Conservation (phyloP, 2,797 vertebrate genomes). For the Chaenodraco wilsoni region DNA sequence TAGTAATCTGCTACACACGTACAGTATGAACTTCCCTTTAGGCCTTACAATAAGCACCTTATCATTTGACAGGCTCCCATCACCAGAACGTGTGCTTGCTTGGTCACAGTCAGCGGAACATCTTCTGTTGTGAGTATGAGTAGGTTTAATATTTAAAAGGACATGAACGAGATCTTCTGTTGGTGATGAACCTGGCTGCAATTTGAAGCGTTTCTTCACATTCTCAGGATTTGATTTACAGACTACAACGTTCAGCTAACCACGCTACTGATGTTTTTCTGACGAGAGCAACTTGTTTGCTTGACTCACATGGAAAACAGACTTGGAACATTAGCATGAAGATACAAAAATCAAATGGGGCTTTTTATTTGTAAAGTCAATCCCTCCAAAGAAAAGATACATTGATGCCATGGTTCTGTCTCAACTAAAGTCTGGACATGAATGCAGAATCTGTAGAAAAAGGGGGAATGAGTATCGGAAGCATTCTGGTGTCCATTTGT, state of each 20-base stretch:
- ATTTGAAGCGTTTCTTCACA: constrained; percentile 31
- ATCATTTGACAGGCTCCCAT: neutral
- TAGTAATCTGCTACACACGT: neutral
- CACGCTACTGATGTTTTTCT: neutral
- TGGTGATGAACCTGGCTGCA: constrained; percentile 12
- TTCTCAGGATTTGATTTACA: constrained; percentile 12
- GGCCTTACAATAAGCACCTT: neutral
- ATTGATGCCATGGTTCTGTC: no score
- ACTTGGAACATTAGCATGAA: neutral
- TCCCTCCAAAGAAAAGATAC: no score
- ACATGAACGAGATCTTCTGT: constrained; percentile 34
- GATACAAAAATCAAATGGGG: no score
- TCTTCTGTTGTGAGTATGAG: neutral
- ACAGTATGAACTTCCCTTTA: neutral
- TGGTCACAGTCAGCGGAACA: neutral
- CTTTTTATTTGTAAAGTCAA: no score
- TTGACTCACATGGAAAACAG: constrained; percentile 25
- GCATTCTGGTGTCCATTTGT: no score
- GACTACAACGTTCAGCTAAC: constrained; percentile 9
- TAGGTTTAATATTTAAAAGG: constrained; percentile 6
- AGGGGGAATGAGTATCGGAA: no score
- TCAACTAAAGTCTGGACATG: no score
- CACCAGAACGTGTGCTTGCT: neutral
- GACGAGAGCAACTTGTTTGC: constrained; percentile 25
- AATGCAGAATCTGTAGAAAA: no score